Evolutionary conservation across 2,888 invertebrate genomes (phyloP).

Genomic region (Leptarthrus brevirostris): DNA sequence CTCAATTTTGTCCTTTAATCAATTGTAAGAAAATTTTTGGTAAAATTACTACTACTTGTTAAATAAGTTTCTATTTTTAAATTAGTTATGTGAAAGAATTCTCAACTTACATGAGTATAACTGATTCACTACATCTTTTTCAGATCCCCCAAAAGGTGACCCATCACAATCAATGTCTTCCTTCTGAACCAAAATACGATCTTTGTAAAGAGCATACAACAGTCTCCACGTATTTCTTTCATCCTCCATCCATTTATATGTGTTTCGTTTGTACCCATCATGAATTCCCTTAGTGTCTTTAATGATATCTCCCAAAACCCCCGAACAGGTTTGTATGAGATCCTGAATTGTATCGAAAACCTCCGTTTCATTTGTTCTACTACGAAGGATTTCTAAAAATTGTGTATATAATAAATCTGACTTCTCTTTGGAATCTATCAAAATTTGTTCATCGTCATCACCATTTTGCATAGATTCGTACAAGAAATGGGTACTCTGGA

Average conservation of each 20-base stretch:
- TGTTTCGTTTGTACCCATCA: slow-evolving; percentile 58
- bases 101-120: slow-evolving; percentile 67
- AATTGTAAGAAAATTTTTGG: no score
- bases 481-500: background rate
- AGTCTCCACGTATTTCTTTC: slow-evolving; percentile 93
- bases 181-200: slow-evolving; percentile 72
- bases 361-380: slow-evolving; percentile 59
- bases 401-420: slow-evolving; percentile 62
- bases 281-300: slow-evolving; percentile 32
- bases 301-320: slow-evolving; percentile 54
- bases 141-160: slow-evolving; percentile 68
- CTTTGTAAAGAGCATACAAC: slow-evolving; percentile 82
- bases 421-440: slow-evolving; percentile 57
- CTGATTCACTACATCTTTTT: slow-evolving; percentile 67
- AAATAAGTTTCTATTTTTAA: no score
- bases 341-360: slow-evolving; percentile 56
- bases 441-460: background rate
- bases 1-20: no score
- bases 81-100: no score
- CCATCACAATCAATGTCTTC: slow-evolving; percentile 65
- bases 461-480: no score
- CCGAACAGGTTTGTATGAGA: slow-evolving; percentile 54
- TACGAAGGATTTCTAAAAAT: slow-evolving; percentile 64
- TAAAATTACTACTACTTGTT: no score
- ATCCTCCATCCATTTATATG: slow-evolving; percentile 74